Base-by-base conservation (phyloP, 2,113 vertebrate species). In the Menura novaehollandiae region DNA sequence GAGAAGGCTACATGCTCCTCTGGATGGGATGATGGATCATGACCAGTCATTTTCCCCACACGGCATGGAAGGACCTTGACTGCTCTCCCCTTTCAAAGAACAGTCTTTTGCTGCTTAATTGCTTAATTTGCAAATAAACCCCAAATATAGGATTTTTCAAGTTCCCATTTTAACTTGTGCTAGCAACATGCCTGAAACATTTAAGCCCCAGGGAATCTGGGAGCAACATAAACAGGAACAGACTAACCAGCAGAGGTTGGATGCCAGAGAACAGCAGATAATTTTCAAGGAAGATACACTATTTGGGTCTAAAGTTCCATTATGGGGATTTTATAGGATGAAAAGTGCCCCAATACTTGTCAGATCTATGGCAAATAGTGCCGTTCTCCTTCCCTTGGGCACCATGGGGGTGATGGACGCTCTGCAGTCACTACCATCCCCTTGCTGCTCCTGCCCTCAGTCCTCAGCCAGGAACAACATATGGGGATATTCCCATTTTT, bases 401-500 rank as follows among this genome's bases (percentile, higher is more conserved):
- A 63, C 37, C 46, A 33, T 3, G 23, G 47, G 85, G 2, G 35
- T 4, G 12, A 75, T 62, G 63, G 60, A 32, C 60, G 35, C 14
- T 30, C 23, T 35, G 84, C 66, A 69, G 47, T 32, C 56, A 56
- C 72, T 43, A n/a, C 86, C 12, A 6, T 53, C 62, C 15, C 4
- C 39, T 78, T 28, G 37, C 75, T 88, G 79, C 79, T 91, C 44
- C 71, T 71, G 37, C 18, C 72, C 72, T 47, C 3, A 69, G 22
- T 7, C 58, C 59, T 56, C 6, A 14, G 82, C 79, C 91, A 94
- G 80, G 55, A 91, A 24, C 7, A 79, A 39, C n/a, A 49, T 58
- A 13, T 9, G 43, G 67, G 63, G 49, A 78, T 82, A 75, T 83
- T 96, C 82, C 92, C 76, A 74, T 88, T 75, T 93, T 80, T 93